Evolutionary conservation across 35 echinoderm and acorn worm species (phyloP), one percentile per base, ranked within the genome.

Genomic region (Ptychodera flava): DNA sequence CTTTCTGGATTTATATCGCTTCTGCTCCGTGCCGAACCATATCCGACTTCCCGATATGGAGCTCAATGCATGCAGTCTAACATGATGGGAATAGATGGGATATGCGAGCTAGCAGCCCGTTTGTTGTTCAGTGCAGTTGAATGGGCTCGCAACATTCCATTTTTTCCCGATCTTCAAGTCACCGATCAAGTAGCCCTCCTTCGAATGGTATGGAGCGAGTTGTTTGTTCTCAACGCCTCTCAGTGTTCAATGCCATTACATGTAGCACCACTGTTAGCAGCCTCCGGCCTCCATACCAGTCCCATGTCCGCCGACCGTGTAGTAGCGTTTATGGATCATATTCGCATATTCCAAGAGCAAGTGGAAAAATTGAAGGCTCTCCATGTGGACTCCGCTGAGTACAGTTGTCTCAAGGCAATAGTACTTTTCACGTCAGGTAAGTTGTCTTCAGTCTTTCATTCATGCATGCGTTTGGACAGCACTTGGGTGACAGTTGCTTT

Each of bases 51-150:
- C 81, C 84, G 96, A 81, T 99, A 99, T 88, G 45, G 45, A 64
- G 96, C 96, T 38, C 96, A 99, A 80, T 99, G 96, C 85, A 99
- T 99, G 96, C 96, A 99, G 90, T 94, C 96, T 78, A 99, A 99
- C 81, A 92, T 99, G 28, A 99, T 99, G 96, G 96, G 96, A 80
- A 99, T 99, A 78, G 96, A 99, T 88, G 94, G 92, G 83, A 99
- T 99, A 91, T 99, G 96, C 85, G 96, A 99, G 86, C 88, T 99
- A 16, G 96, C 96, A 1, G 96, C 96, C 35, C 86, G 96, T 32
- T 80, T 99, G 27, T 88, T 99, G 16, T 99, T 99, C 85, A 99
- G 96, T 85, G 96, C 96, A 30, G 96, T 99, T 15, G 96, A 99
- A 85, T 99, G 96, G 96, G 96, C 96, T 28, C 84, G 96, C 77